These are phyloP conservation scores for Campaea margaritaria DNA, from an alignment of 2,888 invertebrate genomes.

Conservation along the genomic window DNA sequence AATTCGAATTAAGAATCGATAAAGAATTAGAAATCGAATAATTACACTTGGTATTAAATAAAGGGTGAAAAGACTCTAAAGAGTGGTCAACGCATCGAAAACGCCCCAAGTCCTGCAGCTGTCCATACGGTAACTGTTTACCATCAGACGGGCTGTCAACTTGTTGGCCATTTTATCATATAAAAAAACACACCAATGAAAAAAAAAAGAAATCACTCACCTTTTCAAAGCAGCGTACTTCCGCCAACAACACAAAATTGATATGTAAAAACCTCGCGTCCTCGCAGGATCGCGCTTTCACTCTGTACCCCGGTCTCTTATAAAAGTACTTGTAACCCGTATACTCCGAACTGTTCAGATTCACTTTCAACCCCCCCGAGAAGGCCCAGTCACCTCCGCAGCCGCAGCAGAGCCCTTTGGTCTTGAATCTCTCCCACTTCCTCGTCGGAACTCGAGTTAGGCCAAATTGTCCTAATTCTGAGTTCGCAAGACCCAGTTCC, in stretches of 20 bases:
- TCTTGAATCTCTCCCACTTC: constrained; percentile 65
- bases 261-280: constrained; percentile 88
- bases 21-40: too few species aligned
- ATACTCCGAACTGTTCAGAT: constrained; percentile 78
- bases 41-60: too few species aligned
- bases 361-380: constrained; percentile 74
- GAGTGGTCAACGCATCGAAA: too few species aligned
- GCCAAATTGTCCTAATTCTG: neutral
- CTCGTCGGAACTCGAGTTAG: neutral
- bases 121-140: too few species aligned
- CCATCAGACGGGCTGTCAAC: too few species aligned
- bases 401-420: constrained; percentile 75
- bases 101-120: too few species aligned
- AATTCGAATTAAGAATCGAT: too few species aligned
- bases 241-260: constrained; percentile 86
- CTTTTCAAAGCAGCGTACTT: constrained; percentile 88
- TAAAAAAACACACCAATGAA: too few species aligned
- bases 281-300: constrained; percentile 79
- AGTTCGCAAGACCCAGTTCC: neutral
- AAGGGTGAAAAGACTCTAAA: too few species aligned
- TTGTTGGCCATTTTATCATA: too few species aligned
- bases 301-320: constrained; percentile 71
- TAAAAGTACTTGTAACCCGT: constrained; percentile 79
- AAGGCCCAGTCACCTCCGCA: constrained; percentile 80
- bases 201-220: constrained; percentile 68